A percentile compares a stretch with the other conserved stretches of the same genome.
Evolutionary conservation across 2,797 vertebrate species (phyloP).

Genomic region (Micropoecilia bifurca): DNA sequence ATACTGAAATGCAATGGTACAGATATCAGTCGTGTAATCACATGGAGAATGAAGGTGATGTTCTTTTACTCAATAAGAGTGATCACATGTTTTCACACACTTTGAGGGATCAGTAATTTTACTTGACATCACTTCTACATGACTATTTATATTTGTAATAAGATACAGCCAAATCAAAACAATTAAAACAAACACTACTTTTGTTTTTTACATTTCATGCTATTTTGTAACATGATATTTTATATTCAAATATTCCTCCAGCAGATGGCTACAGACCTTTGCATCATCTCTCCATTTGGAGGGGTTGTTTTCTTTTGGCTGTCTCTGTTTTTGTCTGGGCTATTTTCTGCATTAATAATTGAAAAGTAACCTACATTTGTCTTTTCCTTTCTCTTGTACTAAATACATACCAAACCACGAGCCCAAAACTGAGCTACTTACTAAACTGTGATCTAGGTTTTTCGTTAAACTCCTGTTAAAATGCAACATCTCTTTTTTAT

Average conservation of each 20-base stretch:
- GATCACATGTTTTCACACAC: background rate
- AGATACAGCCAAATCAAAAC: background rate
- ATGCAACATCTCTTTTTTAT: background rate
- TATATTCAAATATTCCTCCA: background rate
- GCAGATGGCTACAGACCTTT: background rate
- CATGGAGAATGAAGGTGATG: background rate
- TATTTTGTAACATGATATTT: background rate
- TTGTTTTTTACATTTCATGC: background rate
- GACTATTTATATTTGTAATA: background rate
- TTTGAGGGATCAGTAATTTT: background rate
- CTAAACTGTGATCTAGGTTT: background rate
- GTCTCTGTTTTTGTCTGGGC: background rate
- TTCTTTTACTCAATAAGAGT: background rate
- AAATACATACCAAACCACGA: background rate
- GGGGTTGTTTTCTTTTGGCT: background rate
- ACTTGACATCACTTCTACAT: background rate
- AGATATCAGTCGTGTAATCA: background rate
- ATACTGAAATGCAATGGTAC: background rate
- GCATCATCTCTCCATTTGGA: background rate
- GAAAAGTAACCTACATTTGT: background rate
- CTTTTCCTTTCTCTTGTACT: background rate
- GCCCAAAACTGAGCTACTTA: background rate
- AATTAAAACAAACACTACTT: background rate
- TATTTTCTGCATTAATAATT: background rate
- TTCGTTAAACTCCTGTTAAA: background rate